phyloP scores from a whole-genome alignment of 2,888 invertebrate genomes.

The Leucophora obtusa region DNA sequence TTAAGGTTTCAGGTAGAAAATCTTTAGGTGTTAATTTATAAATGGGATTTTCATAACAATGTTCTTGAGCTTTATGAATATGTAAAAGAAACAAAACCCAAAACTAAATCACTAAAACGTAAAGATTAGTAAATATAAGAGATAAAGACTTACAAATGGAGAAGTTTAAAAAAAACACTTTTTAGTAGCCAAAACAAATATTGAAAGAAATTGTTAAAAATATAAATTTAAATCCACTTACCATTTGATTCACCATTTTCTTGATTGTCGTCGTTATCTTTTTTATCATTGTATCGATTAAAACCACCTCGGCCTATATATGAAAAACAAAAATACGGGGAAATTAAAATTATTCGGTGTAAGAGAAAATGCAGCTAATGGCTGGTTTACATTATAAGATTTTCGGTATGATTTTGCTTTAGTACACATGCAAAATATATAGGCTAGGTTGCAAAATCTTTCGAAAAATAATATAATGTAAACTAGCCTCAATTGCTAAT shows the following conservation, averaged over 20 bases:
- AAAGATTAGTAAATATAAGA: background rate
- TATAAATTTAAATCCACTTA: slow-evolving; percentile 37
- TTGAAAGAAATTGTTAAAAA: background rate
- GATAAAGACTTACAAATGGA: background rate
- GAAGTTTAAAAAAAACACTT: background rate
- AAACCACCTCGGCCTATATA: slow-evolving; percentile 60
- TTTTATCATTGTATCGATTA: slow-evolving; percentile 65
- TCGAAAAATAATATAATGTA: too few species aligned
- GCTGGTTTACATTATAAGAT: too few species aligned
- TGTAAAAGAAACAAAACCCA: slow-evolving; percentile 22
- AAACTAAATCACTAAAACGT: slow-evolving; percentile 24
- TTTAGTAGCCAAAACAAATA: slow-evolving; percentile 6
- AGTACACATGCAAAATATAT: too few species aligned
- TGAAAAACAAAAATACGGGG: too few species aligned
- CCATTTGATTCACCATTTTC: slow-evolving; percentile 63
- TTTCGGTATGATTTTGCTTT: too few species aligned
- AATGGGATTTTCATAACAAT: slow-evolving; percentile 33
- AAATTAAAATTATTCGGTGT: too few species aligned
- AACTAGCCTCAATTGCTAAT: too few species aligned
- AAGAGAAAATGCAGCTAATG: too few species aligned
- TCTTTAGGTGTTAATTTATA: slow-evolving; percentile 65
- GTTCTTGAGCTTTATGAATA: background rate
- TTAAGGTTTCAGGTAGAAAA: slow-evolving; percentile 65
- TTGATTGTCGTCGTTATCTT: slow-evolving; percentile 44
- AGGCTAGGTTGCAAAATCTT: too few species aligned